Evolutionary conservation across 2,888 invertebrate genomes (phyloP).

Genomic region (Macaria notata): DNA sequence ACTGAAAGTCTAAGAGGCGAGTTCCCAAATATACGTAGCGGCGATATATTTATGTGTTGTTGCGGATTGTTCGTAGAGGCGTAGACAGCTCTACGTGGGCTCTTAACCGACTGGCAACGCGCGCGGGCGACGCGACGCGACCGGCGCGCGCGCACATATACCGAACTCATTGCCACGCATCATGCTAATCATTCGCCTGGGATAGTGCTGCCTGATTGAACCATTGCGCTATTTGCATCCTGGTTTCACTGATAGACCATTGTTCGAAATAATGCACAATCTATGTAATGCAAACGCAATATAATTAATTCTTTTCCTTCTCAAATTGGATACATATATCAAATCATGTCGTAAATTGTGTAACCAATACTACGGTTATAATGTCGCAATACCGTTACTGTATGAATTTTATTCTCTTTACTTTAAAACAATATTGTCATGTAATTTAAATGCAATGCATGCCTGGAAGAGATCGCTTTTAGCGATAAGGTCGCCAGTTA

Average conservation of each 20-base stretch:
- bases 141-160: slow-evolving; percentile 40
- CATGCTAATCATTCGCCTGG: slow-evolving; percentile 44
- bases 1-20: slow-evolving; percentile 15
- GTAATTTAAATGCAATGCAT: no score
- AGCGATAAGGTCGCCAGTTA: no score
- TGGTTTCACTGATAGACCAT: slow-evolving; percentile 3
- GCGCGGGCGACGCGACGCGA: slow-evolving; percentile 38
- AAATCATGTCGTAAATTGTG: no score
- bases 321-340: no score
- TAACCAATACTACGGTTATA: no score
- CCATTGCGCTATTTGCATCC: slow-evolving; percentile 16
- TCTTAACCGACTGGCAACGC: slow-evolving; percentile 55
- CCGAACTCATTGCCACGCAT: slow-evolving; percentile 66
- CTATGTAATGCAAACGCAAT: no score
- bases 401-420: no score
- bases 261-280: not conserved
- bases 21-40: slow-evolving; percentile 11
- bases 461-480: no score
- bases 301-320: no score
- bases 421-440: no score
- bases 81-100: slow-evolving; percentile 63
- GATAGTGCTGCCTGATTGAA: slow-evolving; percentile 32
- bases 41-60: slow-evolving; percentile 32
- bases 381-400: no score
- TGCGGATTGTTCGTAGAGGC: slow-evolving; percentile 40